Evolutionary conservation across 1,140 invertebrate species (phyloP).

Genomic region (Drosophila oshimai): DNA sequence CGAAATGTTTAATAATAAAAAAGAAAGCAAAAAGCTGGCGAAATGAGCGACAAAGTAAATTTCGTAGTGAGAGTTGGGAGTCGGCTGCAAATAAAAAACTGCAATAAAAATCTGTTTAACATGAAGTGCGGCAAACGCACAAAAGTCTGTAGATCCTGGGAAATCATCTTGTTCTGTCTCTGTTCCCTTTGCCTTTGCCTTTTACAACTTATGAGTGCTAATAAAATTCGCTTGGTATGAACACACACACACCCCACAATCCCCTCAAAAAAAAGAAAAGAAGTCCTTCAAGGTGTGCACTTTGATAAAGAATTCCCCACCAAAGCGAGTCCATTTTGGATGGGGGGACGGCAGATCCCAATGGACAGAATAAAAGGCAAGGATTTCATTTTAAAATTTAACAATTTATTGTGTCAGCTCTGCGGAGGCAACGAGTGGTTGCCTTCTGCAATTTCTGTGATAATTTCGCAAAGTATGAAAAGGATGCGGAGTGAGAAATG

Average conservation of each 20-base stretch:
- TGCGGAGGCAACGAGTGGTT: conserved; percentile 12
- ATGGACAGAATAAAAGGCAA: conserved; percentile 41
- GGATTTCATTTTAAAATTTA: conserved; percentile 50
- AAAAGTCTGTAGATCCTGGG: conserved; percentile 42
- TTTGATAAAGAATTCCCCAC: conserved; percentile 30
- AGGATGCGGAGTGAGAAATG: not conserved
- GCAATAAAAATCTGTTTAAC: conserved; percentile 80
- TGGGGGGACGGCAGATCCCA: conserved; percentile 7
- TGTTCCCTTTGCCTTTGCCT: conserved; percentile 50
- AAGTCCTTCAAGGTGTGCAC: conserved; percentile 65
- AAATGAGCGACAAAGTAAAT: conserved; percentile 70
- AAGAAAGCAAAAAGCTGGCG: conserved; percentile 14
- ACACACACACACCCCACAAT: conserved; percentile 60
- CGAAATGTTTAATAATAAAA: conserved; percentile 77
- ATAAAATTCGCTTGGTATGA: conserved; percentile 75
- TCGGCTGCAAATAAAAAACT: conserved; percentile 70
- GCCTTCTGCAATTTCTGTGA: conserved; percentile 58
- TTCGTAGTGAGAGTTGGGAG: conserved; percentile 12
- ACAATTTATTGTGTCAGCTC: conserved; percentile 34
- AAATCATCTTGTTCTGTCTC: conserved; percentile 29
- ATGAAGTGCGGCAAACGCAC: conserved; percentile 60
- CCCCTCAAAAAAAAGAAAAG: conserved; percentile 5
- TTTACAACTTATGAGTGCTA: conserved; percentile 78
- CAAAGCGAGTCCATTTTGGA: not conserved
- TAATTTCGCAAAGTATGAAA: conserved; percentile 48